Conservation (phyloP, 1,140 invertebrate species). For the Papilio polytes region DNA sequence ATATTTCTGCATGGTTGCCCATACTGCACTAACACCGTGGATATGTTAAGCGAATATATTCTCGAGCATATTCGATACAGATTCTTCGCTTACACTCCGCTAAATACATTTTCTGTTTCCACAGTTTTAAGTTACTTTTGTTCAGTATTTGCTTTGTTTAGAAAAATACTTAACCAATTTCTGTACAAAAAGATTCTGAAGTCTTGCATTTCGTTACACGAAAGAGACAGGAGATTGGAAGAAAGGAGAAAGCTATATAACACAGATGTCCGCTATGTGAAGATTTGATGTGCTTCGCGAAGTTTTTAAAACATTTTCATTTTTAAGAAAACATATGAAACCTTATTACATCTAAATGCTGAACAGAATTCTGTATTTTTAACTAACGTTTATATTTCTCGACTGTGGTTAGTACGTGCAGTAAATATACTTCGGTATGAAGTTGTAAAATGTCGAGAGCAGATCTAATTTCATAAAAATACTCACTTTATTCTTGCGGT, state of each 20-base stretch:
- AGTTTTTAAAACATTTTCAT: conserved; percentile 3
- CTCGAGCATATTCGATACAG: conserved; percentile 8
- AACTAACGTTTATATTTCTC: conserved; percentile 24
- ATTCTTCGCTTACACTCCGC: background rate
- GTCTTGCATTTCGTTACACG: conserved; percentile 1
- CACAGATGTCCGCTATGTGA: background rate
- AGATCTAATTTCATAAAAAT: conserved; percentile 28
- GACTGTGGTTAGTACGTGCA: conserved; percentile 17
- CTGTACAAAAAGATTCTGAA: background rate
- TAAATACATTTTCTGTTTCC: background rate
- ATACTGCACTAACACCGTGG: background rate
- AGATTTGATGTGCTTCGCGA: background rate
- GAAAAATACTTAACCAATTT: background rate
- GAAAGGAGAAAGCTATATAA: background rate
- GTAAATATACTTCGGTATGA: conserved; percentile 3
- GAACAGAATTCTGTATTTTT: background rate
- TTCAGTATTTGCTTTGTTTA: background rate
- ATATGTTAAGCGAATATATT: conserved; percentile 18
- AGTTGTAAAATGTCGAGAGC: conserved; percentile 11
- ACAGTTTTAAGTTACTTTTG: background rate
- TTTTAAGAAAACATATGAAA: conserved; percentile 7
- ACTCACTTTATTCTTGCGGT: conserved; percentile 2
- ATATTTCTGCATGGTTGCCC: conserved; percentile 1
- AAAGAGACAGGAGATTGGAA: background rate
- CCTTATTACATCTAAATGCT: conserved; percentile 7